phyloP scores from a whole-genome alignment of 2,113 vertebrate species.

The Dunckerocampus dactyliophorus region DNA sequence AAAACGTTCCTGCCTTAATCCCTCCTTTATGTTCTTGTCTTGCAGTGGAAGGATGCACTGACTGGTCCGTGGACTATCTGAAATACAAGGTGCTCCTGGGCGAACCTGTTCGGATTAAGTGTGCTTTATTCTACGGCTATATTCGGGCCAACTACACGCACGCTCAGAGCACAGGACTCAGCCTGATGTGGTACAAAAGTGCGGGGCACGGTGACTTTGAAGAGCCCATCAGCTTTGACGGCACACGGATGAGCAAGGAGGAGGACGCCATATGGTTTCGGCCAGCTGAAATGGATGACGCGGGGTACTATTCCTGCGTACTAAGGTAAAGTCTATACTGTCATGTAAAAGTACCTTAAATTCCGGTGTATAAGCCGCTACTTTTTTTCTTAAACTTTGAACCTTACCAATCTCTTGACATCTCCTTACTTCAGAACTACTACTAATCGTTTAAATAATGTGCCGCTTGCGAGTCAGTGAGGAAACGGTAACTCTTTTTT shows the following conservation, averaged over 20 bases:
- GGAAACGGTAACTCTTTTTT: too few relatives aligned
- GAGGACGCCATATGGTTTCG: constrained; percentile 98
- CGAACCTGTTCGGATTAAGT: constrained; percentile 97
- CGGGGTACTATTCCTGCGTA: constrained; percentile 93
- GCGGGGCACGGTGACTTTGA: constrained; percentile 91
- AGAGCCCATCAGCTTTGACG: constrained; percentile 96
- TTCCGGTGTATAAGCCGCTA: too few relatives aligned
- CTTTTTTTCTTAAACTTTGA: too few relatives aligned
- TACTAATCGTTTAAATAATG: too few relatives aligned
- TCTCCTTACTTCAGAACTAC: too few relatives aligned
- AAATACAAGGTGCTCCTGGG: constrained; percentile 96
- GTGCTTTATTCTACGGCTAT: constrained; percentile 97
- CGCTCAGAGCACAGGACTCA: constrained; percentile 94
- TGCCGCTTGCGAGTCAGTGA: too few relatives aligned
- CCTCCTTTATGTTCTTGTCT: constrained; percentile 51
- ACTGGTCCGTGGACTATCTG: constrained; percentile 98
- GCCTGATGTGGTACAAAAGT: constrained; percentile 99
- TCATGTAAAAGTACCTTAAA: neutral
- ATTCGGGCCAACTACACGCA: constrained; percentile 97
- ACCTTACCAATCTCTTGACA: too few relatives aligned
- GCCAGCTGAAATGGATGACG: constrained; percentile 88
- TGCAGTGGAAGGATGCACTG: constrained; percentile 95
- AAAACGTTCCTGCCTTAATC: neutral
- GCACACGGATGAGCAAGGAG: constrained; percentile 94
- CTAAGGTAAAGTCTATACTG: constrained; percentile 54